Evolutionary conservation across 2,797 vertebrate species (phyloP), one percentile per base, ranked within the genome.

Genomic region (Microctenopoma stevenorrisi): DNA sequence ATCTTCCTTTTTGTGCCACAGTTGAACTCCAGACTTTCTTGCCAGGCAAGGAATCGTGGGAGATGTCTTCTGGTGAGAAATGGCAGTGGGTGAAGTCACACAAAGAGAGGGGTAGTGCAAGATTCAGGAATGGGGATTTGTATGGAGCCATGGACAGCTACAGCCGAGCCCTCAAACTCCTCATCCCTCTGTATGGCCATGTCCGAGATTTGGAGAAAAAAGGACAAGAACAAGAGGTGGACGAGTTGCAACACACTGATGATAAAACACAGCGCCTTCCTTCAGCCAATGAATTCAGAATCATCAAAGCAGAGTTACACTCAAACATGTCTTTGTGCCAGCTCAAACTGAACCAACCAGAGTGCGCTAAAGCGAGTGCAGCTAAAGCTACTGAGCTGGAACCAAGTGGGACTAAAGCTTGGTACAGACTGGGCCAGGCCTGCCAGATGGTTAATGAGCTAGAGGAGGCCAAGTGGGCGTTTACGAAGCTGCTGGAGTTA

Each of bases 291-390:
- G 93, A 95, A 55, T 91, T 92, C 25, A 88, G 53, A 75, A 89
- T 69, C 37, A 73, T 89, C 11, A 94, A 94, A 85, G 93, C 94
- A 1, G 92, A 92, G 43, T 94, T 98, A n/a, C 94, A 96, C 60
- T 94, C 95, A 44, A 97, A 97, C 86, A 71, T 97, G 48, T 95
- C 96, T 0, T 91, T 96, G 51, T 97, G 96, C 63, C 96, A 98
- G 86, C 90, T 97, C 51, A 93, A 93, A 76, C 83, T 95, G 48
- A 94, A 94, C 33, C 94, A 95, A 38, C 94, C 94, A 2, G 75
- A 74, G 13, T 79, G 88, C 37, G 96, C 96, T 0, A 94, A 88
- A 51, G 86, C 84, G 66, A 96, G 90, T 48, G 95, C 96, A 9
- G 77, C 90, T 18, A 94, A 94, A 79, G 95, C 95, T 3, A 92